A percentile compares a stretch with the other conserved stretches of the same genome.
These are phyloP conservation scores for Drosophila infuscata DNA, from an alignment of 2,888 invertebrate species.

Conservation along the genomic window DNA sequence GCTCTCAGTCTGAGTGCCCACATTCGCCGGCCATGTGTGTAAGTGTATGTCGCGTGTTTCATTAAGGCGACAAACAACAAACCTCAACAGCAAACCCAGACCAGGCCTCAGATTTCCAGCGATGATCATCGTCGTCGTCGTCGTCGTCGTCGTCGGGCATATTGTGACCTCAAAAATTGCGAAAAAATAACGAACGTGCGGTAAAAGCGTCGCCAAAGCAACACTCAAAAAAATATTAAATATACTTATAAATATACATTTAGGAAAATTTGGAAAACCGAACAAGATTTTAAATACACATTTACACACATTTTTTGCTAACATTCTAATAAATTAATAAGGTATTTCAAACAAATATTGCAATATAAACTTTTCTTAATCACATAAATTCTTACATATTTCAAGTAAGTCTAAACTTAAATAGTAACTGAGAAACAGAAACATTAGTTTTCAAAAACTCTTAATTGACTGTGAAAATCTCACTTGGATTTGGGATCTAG, in stretches of 20 bases:
- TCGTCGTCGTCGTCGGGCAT: slow-evolving; percentile 57
- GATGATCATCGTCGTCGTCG: slow-evolving; percentile 71
- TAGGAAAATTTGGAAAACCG: not conserved
- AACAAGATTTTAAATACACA: too few relatives aligned
- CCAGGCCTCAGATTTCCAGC: slow-evolving; percentile 76
- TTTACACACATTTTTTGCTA: not conserved
- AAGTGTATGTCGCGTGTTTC: slow-evolving; percentile 79
- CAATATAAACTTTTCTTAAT: not conserved
- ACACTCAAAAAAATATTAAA: slow-evolving; percentile 39
- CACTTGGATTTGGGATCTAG: not conserved
- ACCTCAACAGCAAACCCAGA: slow-evolving; percentile 52
- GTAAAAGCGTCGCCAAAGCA: slow-evolving; percentile 80
- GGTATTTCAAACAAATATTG: not conserved
- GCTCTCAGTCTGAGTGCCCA: slow-evolving; percentile 31
- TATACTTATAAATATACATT: not conserved
- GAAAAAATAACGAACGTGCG: slow-evolving; percentile 80
- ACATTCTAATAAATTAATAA: not conserved
- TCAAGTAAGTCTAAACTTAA: not conserved
- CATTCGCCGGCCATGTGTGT: slow-evolving; percentile 53
- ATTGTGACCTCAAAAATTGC: slow-evolving; percentile 80
- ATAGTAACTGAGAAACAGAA: not conserved
- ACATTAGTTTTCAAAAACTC: not conserved
- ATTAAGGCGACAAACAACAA: slow-evolving; percentile 80
- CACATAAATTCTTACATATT: not conserved
- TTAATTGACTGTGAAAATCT: not conserved